Evolutionary conservation across 2,113 vertebrate species (phyloP), one percentile per base, ranked within the genome.

Genomic region (Poeciliopsis retropinna): DNA sequence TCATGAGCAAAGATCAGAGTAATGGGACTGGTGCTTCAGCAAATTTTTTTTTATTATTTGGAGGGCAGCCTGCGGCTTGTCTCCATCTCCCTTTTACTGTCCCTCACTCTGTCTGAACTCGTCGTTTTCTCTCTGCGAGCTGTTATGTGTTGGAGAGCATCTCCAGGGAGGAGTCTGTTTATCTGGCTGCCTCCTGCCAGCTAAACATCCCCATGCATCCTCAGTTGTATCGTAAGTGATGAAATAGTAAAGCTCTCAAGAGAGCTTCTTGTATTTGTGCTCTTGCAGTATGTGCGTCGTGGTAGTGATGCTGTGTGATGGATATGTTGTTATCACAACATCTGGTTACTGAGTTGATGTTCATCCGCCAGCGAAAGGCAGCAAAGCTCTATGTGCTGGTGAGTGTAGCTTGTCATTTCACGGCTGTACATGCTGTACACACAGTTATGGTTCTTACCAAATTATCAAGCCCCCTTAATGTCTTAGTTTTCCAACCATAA

Each of bases 81-180:
- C 67, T 51, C 65, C 60, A 60, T 64, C 63, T 67, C 41, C 71
- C 31, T 72, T 60, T 79, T 28, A 66, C 64, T 76, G 54, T 62
- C 63, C 63, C 25, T 75, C 34, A 1, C 62, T 75, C 25, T 66
- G 60, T 76, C 71, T 87, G 66, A 70, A 70, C 39, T 67, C 7
- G 15, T 30, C 2, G 12, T 74, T 81, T 54, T 77, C 76, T 75
- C 79, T 64, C 74, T 31, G 75, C 1, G 44, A 76, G 83, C 81
- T 88, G 88, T 87, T 89, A 86, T 67, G 64, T 81, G 63, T 37
- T 75, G 65, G 72, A 70, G 44, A 79, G 68, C 51, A 2, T 81
- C 91, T 91, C 89, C 70, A 44, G 85, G 83, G 87, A 84, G 66
- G 51, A 12, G 70, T 84, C 66, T 91, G 81, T 91, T 90, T 88